phyloP scores from a whole-genome alignment of 2,888 invertebrate species.

The Nephrotoma appendiculata region DNA sequence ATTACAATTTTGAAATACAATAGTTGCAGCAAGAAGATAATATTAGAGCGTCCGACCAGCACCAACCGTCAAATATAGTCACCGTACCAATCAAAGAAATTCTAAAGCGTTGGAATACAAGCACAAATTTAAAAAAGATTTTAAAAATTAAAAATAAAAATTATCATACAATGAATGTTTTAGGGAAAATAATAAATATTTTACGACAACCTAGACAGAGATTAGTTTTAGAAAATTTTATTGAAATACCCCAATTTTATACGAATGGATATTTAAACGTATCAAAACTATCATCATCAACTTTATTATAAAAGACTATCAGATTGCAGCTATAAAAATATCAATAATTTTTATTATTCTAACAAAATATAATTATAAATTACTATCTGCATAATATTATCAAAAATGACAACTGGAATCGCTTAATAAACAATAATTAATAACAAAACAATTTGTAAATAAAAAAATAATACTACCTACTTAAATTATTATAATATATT shows the following conservation, averaged over 20 bases:
- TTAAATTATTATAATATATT: neutral
- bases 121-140: constrained; percentile 24
- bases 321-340: neutral
- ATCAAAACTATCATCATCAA: neutral
- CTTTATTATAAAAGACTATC: neutral
- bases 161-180: constrained; percentile 26
- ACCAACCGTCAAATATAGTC: constrained; percentile 18
- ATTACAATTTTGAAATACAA: neutral
- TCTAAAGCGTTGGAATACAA: constrained; percentile 24
- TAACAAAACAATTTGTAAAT: neutral
- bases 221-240: constrained; percentile 16
- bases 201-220: constrained; percentile 26
- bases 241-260: constrained; percentile 33
- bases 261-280: constrained; percentile 23
- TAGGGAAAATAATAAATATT: constrained; percentile 30
- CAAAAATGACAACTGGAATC: neutral
- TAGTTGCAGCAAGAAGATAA: constrained; percentile 15
- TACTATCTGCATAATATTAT: neutral
- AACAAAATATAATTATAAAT: neutral
- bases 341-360: neutral
- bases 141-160: constrained; percentile 24
- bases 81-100: constrained; percentile 25
- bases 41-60: constrained; percentile 11
- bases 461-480: neutral
- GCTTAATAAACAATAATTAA: neutral